Evolutionary conservation across 2,888 invertebrate species (phyloP), one percentile per base, ranked within the genome.

Genomic region (Achlya flavicornis): DNA sequence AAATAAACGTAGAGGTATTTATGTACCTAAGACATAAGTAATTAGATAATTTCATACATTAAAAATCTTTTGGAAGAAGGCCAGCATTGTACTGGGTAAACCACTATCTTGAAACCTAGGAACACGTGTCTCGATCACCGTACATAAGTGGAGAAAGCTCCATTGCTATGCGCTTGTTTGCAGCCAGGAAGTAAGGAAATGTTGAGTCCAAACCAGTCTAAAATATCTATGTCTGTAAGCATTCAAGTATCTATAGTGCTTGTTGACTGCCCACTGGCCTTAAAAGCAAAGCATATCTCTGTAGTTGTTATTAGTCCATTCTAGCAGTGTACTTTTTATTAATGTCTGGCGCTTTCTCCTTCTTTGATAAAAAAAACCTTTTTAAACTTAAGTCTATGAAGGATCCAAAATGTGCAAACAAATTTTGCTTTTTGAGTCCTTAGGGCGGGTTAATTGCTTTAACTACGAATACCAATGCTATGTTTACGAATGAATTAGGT

Each of bases 181-280:
- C 69, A 66, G 64, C 64, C 68, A 73, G 77, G 77, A 78, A 76
- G 64, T 76, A 65, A 68, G 70, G 71, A 74, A 72, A 69, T 61
- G 61, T 58, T 35, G 65, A 62, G 66, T 61, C 63, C 58, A 63
- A 70, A 77, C 77, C 61, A 66, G 77, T 76, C 77, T 64, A 58
- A 41, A 61, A 26, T 26, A 26, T 26, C 38, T 6, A 57, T 48
- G 6, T 48, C 48, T 48, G 16, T 48, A 48, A 53, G 19, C 53
- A 53, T 53, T 53, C 5, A 19, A 19, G 4, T 12, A 41, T 41
- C 7, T 38, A 38, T 38, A 41, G 41, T 48, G 48, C 48, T 48
- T 16, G 16, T 48, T 48, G 7, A 48, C 16, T 48, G 48, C 48
- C 48, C 48, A 48, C 16, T 48, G 16, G 48, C 48, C 16, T 48